Percentiles rank a stretch among this genome's conserved stretches.
These are phyloP conservation scores for Sinocyclocheilus grahami DNA, from an alignment of 2,113 vertebrate genomes.

Conservation along the genomic window DNA sequence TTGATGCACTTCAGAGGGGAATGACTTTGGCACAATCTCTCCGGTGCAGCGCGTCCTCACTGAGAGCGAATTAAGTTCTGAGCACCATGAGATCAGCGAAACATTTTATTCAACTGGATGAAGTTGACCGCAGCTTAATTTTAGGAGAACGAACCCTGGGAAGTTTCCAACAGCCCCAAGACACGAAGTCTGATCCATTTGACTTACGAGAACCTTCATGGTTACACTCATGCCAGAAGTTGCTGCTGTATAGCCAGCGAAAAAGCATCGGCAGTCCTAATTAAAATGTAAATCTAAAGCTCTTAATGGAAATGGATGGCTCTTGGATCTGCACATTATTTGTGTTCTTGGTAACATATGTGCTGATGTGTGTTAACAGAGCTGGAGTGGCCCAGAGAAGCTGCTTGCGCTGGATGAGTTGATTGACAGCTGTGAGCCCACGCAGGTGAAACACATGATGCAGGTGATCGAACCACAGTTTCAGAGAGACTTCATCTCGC, in stretches of 20 bases:
- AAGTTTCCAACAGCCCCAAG: constrained; percentile 22
- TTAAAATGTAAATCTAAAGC: background rate
- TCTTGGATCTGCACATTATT: background rate
- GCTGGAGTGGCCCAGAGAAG: constrained; percentile 96
- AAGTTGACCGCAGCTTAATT: constrained; percentile 17
- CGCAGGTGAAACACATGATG: constrained; percentile 99
- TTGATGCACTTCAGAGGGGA: constrained; percentile 27
- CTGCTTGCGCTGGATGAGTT: constrained; percentile 98
- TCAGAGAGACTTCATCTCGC: constrained; percentile 98
- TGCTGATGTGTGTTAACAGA: constrained; percentile 67
- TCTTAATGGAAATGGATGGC: background rate
- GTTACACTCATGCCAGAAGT: background rate
- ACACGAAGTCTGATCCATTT: constrained; percentile 3
- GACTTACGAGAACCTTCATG: constrained; percentile 53
- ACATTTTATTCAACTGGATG: background rate
- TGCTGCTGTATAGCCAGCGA: background rate
- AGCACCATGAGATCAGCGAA: constrained; percentile 6
- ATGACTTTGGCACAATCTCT: constrained; percentile 39
- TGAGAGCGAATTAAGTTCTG: background rate
- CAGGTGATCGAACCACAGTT: constrained; percentile 99
- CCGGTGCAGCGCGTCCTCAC: constrained; percentile 11
- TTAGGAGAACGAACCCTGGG: background rate
- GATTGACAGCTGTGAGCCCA: constrained; percentile 98
- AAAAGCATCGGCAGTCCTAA: background rate
- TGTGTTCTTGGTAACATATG: background rate